Evolutionary conservation across 2,888 invertebrate genomes (phyloP).

Genomic region (Chrysolina haemoptera): DNA sequence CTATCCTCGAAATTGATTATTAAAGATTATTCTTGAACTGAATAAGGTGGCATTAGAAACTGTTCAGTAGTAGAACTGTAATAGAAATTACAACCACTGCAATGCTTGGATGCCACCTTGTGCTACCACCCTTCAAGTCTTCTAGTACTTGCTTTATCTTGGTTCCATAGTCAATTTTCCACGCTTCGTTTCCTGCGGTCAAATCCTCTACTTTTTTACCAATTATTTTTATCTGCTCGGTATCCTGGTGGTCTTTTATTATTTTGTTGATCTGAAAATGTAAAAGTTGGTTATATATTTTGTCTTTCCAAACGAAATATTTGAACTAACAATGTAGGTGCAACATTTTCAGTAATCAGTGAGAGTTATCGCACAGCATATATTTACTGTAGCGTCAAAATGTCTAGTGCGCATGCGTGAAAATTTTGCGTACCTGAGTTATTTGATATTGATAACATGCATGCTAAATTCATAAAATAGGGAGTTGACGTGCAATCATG

Average conservation of each 20-base stretch:
- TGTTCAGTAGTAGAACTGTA: background rate
- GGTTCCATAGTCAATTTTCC: constrained; percentile 27
- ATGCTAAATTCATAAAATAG: no score
- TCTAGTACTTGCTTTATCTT: constrained; percentile 30
- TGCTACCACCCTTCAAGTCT: constrained; percentile 1
- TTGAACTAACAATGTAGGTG: no score
- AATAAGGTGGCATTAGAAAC: background rate
- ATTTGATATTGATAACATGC: no score
- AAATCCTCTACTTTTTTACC: constrained; percentile 32
- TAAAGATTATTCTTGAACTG: no score
- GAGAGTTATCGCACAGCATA: no score
- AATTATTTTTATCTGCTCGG: constrained; percentile 35
- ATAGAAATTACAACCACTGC: background rate
- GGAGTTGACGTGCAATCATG: no score
- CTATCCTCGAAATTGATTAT: no score
- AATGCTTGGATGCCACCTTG: background rate
- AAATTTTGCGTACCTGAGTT: no score
- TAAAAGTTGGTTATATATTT: background rate
- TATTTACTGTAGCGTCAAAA: no score
- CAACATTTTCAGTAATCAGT: no score
- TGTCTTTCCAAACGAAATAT: no score
- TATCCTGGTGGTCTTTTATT: constrained; percentile 19
- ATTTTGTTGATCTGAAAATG: constrained; percentile 37
- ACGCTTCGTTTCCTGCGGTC: constrained; percentile 34
- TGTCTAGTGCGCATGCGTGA: no score